phyloP scores from a whole-genome alignment of 2,113 vertebrate species.

The Himantopus leucocephalus region DNA sequence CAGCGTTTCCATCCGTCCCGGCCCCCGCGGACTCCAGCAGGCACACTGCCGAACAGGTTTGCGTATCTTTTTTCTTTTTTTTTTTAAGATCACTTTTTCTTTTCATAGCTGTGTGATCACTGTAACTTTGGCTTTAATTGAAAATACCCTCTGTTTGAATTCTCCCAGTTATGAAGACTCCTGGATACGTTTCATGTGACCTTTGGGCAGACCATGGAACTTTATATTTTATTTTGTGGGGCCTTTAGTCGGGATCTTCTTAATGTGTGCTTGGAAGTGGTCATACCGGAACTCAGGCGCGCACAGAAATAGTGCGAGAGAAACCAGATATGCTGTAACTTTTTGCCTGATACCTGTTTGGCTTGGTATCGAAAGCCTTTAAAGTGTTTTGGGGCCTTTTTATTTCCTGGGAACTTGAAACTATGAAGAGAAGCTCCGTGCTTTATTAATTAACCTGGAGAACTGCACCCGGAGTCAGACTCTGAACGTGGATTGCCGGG shows the following conservation, averaged over 20 bases:
- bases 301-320: constrained; percentile 25
- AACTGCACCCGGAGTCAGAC: neutral
- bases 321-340: constrained; percentile 40
- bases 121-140: neutral
- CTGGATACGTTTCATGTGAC: constrained; percentile 12
- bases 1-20: constrained; percentile 22
- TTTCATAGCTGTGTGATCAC: neutral
- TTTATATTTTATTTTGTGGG: constrained; percentile 35
- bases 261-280: constrained; percentile 31
- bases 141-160: neutral
- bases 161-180: constrained; percentile 35
- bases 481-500: neutral
- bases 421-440: constrained; percentile 49
- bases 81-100: constrained; percentile 1
- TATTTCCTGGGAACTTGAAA: constrained; percentile 35
- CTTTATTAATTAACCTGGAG: constrained; percentile 27
- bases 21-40: constrained; percentile 54
- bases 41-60: constrained; percentile 67
- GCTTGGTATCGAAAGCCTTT: constrained; percentile 10
- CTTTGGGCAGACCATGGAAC: constrained; percentile 29
- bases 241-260: constrained; percentile 22
- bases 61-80: constrained; percentile 26
- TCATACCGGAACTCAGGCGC: constrained; percentile 36
- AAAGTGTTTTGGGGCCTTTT: neutral
- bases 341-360: constrained; percentile 17